Evolutionary conservation across 2,113 vertebrate species (phyloP).

Genomic region (Nibea albiflora): DNA sequence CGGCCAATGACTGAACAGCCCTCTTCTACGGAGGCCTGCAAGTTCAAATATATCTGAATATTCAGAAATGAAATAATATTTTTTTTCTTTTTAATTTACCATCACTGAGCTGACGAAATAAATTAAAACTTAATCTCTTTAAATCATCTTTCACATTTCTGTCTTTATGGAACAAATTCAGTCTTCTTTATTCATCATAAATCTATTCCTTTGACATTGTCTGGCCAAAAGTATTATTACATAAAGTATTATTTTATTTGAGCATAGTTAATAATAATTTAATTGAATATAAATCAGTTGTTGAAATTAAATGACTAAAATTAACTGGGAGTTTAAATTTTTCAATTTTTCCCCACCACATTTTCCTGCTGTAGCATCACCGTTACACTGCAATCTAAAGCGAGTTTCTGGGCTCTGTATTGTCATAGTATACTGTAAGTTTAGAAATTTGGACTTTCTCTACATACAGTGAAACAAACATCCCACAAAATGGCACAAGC

Average conservation of each 20-base stretch:
- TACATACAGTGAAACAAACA: background rate
- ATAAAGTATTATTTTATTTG: background rate
- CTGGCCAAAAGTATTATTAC: no score
- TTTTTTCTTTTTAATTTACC: background rate
- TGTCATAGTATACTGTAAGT: background rate
- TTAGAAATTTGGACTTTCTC: background rate
- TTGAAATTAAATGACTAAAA: background rate
- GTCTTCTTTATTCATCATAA: background rate
- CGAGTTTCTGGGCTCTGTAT: background rate
- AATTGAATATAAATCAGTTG: background rate
- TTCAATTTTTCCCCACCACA: background rate
- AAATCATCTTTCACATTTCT: background rate
- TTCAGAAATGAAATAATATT: background rate
- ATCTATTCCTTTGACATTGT: no score
- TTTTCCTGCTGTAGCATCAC: background rate
- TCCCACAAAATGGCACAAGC: background rate
- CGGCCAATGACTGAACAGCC: background rate
- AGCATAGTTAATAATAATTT: background rate
- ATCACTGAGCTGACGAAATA: background rate
- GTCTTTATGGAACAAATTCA: no score
- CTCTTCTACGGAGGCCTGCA: background rate
- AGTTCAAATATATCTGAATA: background rate
- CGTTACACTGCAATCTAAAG: no score
- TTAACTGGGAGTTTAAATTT: background rate
- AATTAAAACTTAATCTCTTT: background rate